phyloP scores from a whole-genome alignment of 2,797 vertebrate species.

The Ibycter americanus region DNA sequence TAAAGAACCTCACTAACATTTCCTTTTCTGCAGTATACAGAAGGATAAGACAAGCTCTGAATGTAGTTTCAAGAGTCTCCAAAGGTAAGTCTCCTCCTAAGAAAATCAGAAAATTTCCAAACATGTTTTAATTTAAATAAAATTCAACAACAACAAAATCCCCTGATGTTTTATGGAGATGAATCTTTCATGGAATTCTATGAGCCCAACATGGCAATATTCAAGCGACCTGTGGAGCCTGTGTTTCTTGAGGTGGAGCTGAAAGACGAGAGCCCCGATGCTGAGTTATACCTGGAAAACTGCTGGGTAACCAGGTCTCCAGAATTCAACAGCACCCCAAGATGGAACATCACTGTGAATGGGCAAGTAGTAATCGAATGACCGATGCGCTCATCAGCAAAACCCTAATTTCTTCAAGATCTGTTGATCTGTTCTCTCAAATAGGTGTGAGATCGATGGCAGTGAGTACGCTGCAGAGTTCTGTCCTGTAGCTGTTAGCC shows the following conservation, averaged over 20 bases:
- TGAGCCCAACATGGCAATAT: not conserved
- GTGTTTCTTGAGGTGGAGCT: conserved; percentile 60
- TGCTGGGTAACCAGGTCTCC: conserved; percentile 44
- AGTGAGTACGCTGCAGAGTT: not conserved
- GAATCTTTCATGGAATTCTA: conserved; percentile 44
- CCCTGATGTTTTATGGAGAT: not conserved
- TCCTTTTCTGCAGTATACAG: conserved; percentile 2
- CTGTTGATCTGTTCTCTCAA: not conserved
- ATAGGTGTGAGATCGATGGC: conserved; percentile 8
- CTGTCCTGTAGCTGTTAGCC: not conserved
- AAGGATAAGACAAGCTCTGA: conserved; percentile 35
- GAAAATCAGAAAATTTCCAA: not conserved
- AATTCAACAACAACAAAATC: not conserved
- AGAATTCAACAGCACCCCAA: not conserved
- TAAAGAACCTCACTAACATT: not conserved
- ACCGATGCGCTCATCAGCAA: not conserved
- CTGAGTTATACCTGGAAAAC: conserved; percentile 34
- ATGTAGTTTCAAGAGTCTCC: conserved; percentile 48
- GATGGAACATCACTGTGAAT: conserved; percentile 42
- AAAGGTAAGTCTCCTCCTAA: conserved; percentile 44
- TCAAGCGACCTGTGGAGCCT: not conserved
- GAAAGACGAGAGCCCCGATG: not conserved
- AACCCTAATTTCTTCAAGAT: not conserved
- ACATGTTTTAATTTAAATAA: not conserved
- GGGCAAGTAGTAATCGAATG: conserved; percentile 29